Base-by-base conservation (phyloP, 1,140 invertebrate species). In the Atta texana region DNA sequence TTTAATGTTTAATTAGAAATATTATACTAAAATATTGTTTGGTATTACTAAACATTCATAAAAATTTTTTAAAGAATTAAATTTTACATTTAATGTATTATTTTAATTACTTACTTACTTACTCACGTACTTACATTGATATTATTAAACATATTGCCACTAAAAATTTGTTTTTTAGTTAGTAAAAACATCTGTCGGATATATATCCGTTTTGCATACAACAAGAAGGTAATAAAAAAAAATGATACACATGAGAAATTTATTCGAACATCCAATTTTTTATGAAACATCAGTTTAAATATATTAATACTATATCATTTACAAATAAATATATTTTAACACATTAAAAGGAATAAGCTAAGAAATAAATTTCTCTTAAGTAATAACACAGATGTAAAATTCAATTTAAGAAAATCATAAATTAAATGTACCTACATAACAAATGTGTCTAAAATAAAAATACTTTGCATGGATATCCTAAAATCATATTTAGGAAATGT, bases 151-250 rank as follows among this genome's bases (percentile, higher is more conserved):
- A 39, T 39, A 39, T 66, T 39, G 39, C 3, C 3, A 21, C 14
- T 21, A 44, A 39, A 44, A 68, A 21, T 21, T 4, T 39, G 1
- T 39, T 66, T 68, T 68, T 21, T 14, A 68, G 64, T 68, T 68
- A 68, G 1, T 68, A 10, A 66, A 66, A 66, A 66, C 63, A 10
- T 66, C 63, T 18, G 18, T 34, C 3, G 63, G 63, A 1, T 34
- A 66, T 10, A n/a, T 66, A 66, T 66, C 63, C 31, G 63, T 66
- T n/a, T 66, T 66, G 18, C 31, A 66, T 18, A 34, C 63, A n/a
- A 66, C 24, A 8, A 66, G 3, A 18, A 66, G 18, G 0, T 64
- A 7, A 34, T 66, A 34, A 3, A 34, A 57, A 24, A n/a, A 34
- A 66, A 16, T 66, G 31, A 66, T 6, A 49, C 8, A 71, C n/a